These are phyloP conservation scores for Drosophila helvetica DNA, from an alignment of 2,888 invertebrate species.

Conservation along the genomic window DNA sequence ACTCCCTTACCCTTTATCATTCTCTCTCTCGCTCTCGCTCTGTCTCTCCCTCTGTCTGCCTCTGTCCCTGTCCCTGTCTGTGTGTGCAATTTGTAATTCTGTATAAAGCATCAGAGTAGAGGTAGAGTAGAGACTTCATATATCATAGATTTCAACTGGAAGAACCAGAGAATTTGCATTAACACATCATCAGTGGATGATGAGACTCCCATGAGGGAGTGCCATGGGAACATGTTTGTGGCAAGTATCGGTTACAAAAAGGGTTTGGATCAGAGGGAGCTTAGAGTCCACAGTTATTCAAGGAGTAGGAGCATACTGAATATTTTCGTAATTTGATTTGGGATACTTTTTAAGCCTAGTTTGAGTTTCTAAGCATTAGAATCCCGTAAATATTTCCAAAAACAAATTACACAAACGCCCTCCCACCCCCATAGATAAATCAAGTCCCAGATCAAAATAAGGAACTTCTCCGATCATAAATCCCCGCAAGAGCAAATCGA, in stretches of 20 bases:
- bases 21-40: background rate
- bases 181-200: slow-evolving; percentile 25
- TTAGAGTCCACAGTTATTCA: background rate
- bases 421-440: slow-evolving; percentile 14
- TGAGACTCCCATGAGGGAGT: background rate
- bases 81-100: slow-evolving; percentile 72
- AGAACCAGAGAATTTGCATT: slow-evolving; percentile 39
- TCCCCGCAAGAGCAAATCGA: slow-evolving; percentile 30
- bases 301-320: too few relatives aligned
- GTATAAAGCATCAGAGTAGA: slow-evolving; percentile 43
- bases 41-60: background rate
- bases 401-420: background rate
- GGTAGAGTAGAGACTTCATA: slow-evolving; percentile 41
- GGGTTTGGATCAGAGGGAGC: background rate
- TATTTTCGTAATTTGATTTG: too few relatives aligned
- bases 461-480: slow-evolving; percentile 38
- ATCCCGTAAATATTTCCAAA: background rate
- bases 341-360: too few relatives aligned
- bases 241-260: background rate
- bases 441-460: slow-evolving; percentile 36
- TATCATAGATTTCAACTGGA: slow-evolving; percentile 41
- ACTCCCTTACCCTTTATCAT: background rate
- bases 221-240: background rate
- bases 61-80: slow-evolving; percentile 1
- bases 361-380: too few relatives aligned